These are phyloP conservation scores for Alcedo atthis DNA, from an alignment of 2,797 vertebrate genomes.

Conservation along the genomic window DNA sequence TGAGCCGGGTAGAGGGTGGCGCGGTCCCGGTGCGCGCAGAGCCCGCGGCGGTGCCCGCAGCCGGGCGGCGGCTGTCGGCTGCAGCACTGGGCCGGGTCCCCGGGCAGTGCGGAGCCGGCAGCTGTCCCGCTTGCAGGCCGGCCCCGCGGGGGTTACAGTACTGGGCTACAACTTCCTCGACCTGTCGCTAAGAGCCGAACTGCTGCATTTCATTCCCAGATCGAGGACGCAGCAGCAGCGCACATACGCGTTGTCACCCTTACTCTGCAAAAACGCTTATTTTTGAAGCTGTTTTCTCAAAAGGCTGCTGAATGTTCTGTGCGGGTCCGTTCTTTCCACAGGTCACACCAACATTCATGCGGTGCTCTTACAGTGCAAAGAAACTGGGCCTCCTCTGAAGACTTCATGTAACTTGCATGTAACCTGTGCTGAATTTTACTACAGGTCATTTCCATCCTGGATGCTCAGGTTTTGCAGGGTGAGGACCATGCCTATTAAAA, in stretches of 20 bases:
- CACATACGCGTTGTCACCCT: rapidly evolving
- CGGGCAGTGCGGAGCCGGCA: not conserved
- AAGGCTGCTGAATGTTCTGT: rapidly evolving
- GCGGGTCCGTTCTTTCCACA: not conserved
- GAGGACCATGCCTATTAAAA: not conserved
- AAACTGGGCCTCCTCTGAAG: rapidly evolving
- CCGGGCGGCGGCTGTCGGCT: not conserved
- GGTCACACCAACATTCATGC: rapidly evolving
- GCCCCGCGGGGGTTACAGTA: not conserved
- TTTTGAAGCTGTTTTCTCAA: not conserved
- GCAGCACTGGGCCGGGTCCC: not conserved
- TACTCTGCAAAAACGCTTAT: rapidly evolving
- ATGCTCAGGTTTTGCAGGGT: not conserved
- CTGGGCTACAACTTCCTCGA: no score
- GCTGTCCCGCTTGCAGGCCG: not conserved
- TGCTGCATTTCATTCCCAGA: not conserved
- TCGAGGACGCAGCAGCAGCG: not conserved
- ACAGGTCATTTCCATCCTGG: rapidly evolving
- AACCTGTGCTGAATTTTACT: not conserved
- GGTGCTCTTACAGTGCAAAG: not conserved
- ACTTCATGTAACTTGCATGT: no score
- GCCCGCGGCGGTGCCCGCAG: not conserved
- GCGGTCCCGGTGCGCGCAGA: not conserved
- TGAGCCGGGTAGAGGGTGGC: not conserved
- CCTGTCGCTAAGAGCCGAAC: no score